A percentile compares a stretch with the other conserved stretches of the same genome.
phyloP scores from a whole-genome alignment of 2,113 vertebrate genomes.

The Pachycephala philippinensis region DNA sequence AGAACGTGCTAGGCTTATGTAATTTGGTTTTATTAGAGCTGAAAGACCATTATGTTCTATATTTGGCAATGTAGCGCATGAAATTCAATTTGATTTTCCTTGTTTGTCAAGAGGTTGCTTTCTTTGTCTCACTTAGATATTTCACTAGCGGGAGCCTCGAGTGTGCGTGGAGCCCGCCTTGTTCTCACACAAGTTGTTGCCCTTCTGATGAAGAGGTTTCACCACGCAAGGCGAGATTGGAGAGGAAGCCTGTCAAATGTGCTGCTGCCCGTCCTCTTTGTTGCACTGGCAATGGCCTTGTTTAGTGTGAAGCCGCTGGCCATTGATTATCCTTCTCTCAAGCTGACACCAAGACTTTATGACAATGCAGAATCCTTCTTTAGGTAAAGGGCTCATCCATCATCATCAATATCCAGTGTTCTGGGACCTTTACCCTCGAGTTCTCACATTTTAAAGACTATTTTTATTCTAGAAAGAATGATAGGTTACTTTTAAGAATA shows the following conservation, averaged over 20 bases:
- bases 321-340: constrained; percentile 60
- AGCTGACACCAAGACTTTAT: constrained; percentile 56
- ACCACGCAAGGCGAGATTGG: constrained; percentile 43
- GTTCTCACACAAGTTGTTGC: constrained; percentile 28
- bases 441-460: background rate
- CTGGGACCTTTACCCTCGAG: background rate
- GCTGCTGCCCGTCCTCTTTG: constrained; percentile 68
- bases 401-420: background rate
- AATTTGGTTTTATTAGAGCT: background rate
- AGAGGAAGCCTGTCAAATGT: constrained; percentile 5
- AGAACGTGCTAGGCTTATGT: background rate
- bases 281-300: constrained; percentile 75
- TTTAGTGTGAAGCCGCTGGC: constrained; percentile 68
- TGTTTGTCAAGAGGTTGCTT: background rate
- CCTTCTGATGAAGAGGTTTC: constrained; percentile 59
- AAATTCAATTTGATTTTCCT: background rate
- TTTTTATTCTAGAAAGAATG: background rate
- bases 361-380: constrained; percentile 59
- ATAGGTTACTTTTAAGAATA: background rate
- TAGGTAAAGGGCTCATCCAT: constrained; percentile 40
- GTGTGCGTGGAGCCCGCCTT: background rate
- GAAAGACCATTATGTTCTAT: background rate
- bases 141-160: background rate
- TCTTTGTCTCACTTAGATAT: background rate
- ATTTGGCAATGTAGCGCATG: background rate